Conservation (phyloP, 2,113 vertebrate species). For the Anthoscopus minutus region DNA sequence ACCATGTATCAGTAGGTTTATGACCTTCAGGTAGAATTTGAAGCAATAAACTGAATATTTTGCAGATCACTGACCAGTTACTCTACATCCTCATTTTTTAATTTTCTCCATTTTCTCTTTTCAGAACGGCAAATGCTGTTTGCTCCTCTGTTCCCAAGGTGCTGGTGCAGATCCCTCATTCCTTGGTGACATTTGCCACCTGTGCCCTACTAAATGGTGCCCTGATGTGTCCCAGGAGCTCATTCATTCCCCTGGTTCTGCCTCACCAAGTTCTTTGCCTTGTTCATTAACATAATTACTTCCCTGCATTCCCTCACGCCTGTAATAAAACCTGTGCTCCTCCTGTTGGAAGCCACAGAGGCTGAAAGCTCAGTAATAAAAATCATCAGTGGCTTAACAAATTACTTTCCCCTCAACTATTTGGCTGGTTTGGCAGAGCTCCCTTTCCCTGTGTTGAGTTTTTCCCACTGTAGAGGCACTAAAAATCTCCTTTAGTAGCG, state of each 20-base stretch:
- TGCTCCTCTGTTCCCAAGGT: background rate
- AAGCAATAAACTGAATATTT: background rate
- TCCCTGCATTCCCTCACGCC: background rate
- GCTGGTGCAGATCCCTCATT: background rate
- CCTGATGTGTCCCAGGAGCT: background rate
- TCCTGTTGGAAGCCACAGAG: background rate
- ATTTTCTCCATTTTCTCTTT: background rate
- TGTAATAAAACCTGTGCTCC: background rate
- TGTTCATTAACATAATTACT: slow-evolving; percentile 39
- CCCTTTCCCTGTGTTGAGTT: background rate
- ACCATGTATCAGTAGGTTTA: background rate
- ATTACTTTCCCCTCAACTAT: background rate
- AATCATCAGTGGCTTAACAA: background rate
- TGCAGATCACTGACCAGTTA: background rate
- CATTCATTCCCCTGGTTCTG: background rate
- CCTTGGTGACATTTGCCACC: background rate
- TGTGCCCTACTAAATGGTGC: background rate
- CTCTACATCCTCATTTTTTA: background rate
- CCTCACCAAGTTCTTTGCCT: background rate
- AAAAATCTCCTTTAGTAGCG: background rate
- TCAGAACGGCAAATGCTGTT: background rate
- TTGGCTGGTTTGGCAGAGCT: background rate
- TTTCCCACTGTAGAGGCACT: background rate
- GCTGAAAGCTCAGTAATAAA: background rate
- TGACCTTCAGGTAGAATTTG: background rate